Percentiles rank a stretch among this genome's conserved stretches.
These are phyloP conservation scores for Cheilosia impressa DNA, from an alignment of 2,888 invertebrate genomes.

Conservation along the genomic window DNA sequence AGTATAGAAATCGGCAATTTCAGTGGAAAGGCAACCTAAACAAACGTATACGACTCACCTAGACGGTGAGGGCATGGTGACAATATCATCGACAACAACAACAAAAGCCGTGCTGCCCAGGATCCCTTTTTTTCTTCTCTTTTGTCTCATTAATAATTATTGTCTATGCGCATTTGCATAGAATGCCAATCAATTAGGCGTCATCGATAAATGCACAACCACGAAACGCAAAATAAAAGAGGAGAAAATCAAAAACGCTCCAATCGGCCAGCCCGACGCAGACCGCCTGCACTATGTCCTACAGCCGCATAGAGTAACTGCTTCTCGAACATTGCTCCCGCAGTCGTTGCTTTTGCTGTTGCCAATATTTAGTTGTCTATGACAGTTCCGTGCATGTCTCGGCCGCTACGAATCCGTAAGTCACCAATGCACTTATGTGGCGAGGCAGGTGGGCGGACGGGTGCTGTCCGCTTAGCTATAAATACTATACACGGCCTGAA, in stretches of 20 bases:
- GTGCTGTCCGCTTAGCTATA: constrained; percentile 23
- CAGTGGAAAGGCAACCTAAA: constrained; percentile 25
- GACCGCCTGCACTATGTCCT: constrained; percentile 44
- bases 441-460: constrained; percentile 63
- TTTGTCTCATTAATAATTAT: constrained; percentile 48
- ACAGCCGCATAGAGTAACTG: constrained; percentile 34
- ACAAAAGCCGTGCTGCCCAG: constrained; percentile 39
- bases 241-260: constrained; percentile 13
- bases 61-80: neutral
- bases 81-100: constrained; percentile 8
- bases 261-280: constrained; percentile 14
- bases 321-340: constrained; percentile 62
- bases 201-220: constrained; percentile 66
- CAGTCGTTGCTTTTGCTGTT: constrained; percentile 31
- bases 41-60: constrained; percentile 1
- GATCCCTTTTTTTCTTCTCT: constrained; percentile 37
- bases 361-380: constrained; percentile 66
- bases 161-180: constrained; percentile 71
- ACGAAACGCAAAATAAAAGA: constrained; percentile 37
- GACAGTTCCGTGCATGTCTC: constrained; percentile 55
- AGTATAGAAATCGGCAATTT: constrained; percentile 29
- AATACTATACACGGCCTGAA: constrained; percentile 3
- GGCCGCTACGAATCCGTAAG: constrained; percentile 60
- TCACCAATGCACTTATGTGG: constrained; percentile 51
- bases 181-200: constrained; percentile 74